Percentiles rank a stretch among this genome's conserved stretches.
These are phyloP conservation scores for Natrix natrix DNA, from an alignment of 2,797 vertebrate genomes.

Conservation along the genomic window DNA sequence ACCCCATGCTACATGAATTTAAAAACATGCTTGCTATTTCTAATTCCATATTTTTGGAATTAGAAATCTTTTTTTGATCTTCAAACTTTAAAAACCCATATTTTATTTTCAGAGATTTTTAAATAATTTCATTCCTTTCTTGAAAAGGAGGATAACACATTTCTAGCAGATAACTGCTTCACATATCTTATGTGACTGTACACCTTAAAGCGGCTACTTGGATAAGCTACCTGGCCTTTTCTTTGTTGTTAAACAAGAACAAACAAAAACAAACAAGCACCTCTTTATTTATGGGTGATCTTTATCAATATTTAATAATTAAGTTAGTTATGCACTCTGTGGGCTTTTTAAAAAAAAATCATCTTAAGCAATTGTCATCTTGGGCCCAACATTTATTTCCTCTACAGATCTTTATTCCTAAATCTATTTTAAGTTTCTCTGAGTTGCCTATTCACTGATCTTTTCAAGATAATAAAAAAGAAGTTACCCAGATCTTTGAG, in stretches of 20 bases:
- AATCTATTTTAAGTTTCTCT: accelerated
- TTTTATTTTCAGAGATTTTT: neutral
- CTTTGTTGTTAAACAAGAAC: neutral
- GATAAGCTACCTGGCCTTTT: neutral
- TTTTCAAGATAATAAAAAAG: neutral
- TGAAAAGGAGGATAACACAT: neutral
- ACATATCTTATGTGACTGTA: neutral
- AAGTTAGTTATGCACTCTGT: accelerated
- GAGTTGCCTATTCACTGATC: neutral
- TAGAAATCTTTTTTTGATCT: neutral
- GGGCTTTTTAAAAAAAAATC: neutral
- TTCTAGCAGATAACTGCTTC: neutral
- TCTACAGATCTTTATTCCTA: neutral
- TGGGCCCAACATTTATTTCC: conserved; percentile 6
- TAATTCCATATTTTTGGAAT: neutral
- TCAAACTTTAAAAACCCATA: neutral
- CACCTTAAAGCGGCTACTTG: neutral
- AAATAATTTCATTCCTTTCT: neutral
- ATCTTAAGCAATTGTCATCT: neutral
- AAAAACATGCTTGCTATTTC: neutral
- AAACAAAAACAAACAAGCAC: neutral
- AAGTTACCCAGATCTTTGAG: conserved; percentile 30
- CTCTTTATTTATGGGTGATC: neutral
- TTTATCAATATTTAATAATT: conserved; percentile 17
- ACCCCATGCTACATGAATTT: neutral